Base-by-base conservation (phyloP, 2,888 invertebrate species). In the Drosophila anomelani region DNA sequence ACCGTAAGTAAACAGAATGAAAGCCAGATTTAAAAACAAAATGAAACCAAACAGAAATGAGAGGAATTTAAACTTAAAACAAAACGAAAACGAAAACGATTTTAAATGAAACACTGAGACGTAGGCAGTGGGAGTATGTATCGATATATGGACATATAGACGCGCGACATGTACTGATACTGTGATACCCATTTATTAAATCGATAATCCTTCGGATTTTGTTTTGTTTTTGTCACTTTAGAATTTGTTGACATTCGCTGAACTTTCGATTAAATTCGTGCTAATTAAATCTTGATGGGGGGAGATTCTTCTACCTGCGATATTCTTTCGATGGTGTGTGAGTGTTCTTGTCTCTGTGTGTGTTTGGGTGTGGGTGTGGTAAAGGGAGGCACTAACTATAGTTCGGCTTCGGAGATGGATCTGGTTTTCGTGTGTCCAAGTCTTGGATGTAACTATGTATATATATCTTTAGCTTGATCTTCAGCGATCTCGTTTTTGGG, bases 121-220 rank as follows among this genome's bases (percentile, higher is more conserved):
- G 53, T 47, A 68, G 70, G 26, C 46, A 59, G 68, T 59, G 53
- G 59, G 51, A 6, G 76, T 63, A 78, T 43, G 62, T 54, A 70
- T 51, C 75, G 51, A 53, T 61, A 68, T 59, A 62, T 53, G 23
- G 62, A 57, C 26, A 60, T 41, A 54, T 44, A 58, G 17, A 41
- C 51, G 57, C 44, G 62, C 26, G 34, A 32, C 54, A 56, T 56
- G 66, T 59, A 59, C 36, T 53, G 51, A 26, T 26, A 4, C 26
- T 26, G 26, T 53, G 51, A 53, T 53, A 10, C 20, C 51, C 51
- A 36, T 10, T 36, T 34, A 20, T 20, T 20, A 47, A 4, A 51
- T 51, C 51, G 34, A 34, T 34, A 49, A 17, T 34, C 49, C 34
- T 51, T 34, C 12, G 13, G n/a, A 26, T 26, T 4, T 26, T 23